Base-by-base conservation (phyloP, 1,140 invertebrate species). In the Idris sp. region DNA sequence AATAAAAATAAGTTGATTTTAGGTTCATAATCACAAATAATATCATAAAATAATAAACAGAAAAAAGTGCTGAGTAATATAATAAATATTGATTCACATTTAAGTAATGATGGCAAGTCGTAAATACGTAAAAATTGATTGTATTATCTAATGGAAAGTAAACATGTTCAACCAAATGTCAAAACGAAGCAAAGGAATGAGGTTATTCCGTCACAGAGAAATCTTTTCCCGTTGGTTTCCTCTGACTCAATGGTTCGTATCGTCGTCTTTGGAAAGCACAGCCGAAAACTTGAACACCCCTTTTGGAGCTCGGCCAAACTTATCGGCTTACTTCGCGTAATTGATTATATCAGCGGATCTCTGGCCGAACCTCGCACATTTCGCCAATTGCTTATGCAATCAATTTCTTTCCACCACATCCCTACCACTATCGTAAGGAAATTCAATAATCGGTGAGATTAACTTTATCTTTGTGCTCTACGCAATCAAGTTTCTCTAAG, bases 401-500 rank as follows among this genome's bases (percentile, higher is more conserved):
- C 54, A 62, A 72, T 76, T 71, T 61, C 64, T 71, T 54, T 65
- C 19, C 40, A 19, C 13, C 7, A 38, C 38, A 36, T 58, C 25
- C 11, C 25, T 26, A 41, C 25, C 19, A 31, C 10, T 26, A 54
- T 40, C 51, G 36, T 4, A 22, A 22, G 25, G 14, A 64, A 65
- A 35, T 15, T 33, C 22, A 43, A 38, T 69, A 64, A 68, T 64
- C 51, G 22, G 1, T 2, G 7, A 53, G 8, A 68, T 69, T 28
- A 49, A 61, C 51, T 58, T 58, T 44, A 14, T 62, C 48, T 10
- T 51, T n/a, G n/a, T n/a, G n/a, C n/a, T 18, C 51, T 65, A 65
- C 49, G 59, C 53, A 65, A 76, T 71, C 59, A 65, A 71, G 71
- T 69, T 59, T n/a, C n/a, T n/a, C n/a, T n/a, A n/a, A n/a, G n/a